Percentiles rank a stretch among this genome's conserved stretches.
These are phyloP conservation scores for Lineus longissimus DNA, from an alignment of 1,140 invertebrate species.

Conservation along the genomic window DNA sequence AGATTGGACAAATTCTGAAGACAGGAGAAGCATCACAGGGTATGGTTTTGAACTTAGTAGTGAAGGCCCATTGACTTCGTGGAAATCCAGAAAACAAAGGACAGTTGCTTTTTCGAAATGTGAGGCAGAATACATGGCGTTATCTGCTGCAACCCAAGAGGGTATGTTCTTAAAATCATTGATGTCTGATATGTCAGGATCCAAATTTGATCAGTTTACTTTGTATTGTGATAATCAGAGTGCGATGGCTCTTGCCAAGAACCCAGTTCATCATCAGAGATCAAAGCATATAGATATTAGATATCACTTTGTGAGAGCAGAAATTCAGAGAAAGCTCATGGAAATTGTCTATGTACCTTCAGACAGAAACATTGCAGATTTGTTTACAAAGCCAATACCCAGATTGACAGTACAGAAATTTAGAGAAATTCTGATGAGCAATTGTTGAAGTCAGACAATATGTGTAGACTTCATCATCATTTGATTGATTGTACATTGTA, in stretches of 20 bases:
- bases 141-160: background rate
- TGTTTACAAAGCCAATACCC: background rate
- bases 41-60: background rate
- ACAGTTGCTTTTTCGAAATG: background rate
- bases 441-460: no score
- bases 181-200: background rate
- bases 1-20: background rate
- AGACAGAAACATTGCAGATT: background rate
- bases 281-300: background rate
- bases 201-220: background rate
- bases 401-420: background rate
- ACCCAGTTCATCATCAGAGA: background rate
- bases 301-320: background rate
- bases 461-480: no score
- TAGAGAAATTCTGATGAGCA: no score
- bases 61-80: background rate
- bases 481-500: no score
- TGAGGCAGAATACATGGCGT: background rate
- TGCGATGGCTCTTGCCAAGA: background rate
- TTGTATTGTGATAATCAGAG: background rate
- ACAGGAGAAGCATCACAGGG: background rate
- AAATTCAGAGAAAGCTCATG: background rate
- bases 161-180: background rate
- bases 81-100: background rate
- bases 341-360: background rate